Base-by-base conservation (phyloP, 2,888 invertebrate species). In the Lycophotia porphyrea region DNA sequence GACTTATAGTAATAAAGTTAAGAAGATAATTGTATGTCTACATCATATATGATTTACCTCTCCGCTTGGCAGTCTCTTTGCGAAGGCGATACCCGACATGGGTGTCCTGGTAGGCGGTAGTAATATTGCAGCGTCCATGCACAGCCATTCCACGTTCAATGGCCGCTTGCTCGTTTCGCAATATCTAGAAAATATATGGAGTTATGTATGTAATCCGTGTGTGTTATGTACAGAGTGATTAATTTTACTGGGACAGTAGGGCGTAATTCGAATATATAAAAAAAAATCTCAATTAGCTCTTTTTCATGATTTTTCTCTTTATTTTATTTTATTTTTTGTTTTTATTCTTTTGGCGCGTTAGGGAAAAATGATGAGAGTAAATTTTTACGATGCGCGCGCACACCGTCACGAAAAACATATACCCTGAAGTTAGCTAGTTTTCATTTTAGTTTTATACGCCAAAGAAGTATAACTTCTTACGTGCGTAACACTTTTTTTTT, bases 31-130 rank as follows among this genome's bases (percentile, higher is more conserved):
- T 18, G 31, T 58, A 13, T 63, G 39, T 58, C 9, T 52, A 44
- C 21, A 39, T 61, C 47, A 63, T 58, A 64, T 13, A 55, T 69
- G n/a, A 78, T 74, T 93, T 97, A 99, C 99, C 97, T 99, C 99
- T 80, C 99, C 99, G 93, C 99, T 99, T 0, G 99, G 99, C 85
- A 99, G 94, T 87, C 99, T 97, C 92, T 99, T 99, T 65, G 98
- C 98, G 92, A 99, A 99, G 85, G 98, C 98, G 81, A 99, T 99
- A 2, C 99, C 99, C 2, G 99, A 99, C 97, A 99, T 97, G 0
- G 99, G 99, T 0, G 99, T 99, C 36, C 98, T 98, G 0, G 99
- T 99, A 0, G 99, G 99, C 0, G 99, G 99, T 86, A 99, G 95
- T 73, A 99, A 96, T 89, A 99, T 98, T 73, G 98, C 98, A 67